Evolutionary conservation across 2,888 invertebrate genomes (phyloP).

Genomic region (Lasioglossum malachurum): DNA sequence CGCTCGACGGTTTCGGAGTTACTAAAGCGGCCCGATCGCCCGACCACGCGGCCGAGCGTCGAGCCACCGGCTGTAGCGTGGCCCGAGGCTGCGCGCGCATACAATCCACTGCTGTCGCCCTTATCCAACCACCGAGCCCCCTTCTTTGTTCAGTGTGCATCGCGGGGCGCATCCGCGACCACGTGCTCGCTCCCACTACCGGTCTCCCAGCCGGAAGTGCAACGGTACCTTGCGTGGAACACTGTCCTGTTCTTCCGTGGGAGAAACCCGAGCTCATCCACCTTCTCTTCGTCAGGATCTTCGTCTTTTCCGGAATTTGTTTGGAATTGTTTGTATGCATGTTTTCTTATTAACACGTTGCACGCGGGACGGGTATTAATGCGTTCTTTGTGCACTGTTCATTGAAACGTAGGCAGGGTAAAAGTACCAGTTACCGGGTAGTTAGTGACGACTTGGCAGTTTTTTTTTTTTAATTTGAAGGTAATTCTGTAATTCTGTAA

Average conservation of each 20-base stretch:
- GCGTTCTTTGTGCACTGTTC: not conserved
- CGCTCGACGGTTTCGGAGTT: constrained; percentile 75
- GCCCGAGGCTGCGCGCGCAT: constrained; percentile 79
- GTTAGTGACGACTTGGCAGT: not conserved
- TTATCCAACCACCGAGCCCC: constrained; percentile 55
- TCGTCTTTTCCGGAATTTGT: not conserved
- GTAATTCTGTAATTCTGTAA: not conserved
- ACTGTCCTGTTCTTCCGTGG: constrained; percentile 21
- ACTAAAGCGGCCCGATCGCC: constrained; percentile 73
- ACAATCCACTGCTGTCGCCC: constrained; percentile 49
- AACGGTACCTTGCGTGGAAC: constrained; percentile 71
- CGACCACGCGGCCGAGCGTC: constrained; percentile 60
- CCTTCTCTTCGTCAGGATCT: not conserved
- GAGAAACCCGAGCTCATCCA: constrained; percentile 7
- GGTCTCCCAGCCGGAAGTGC: constrained; percentile 63
- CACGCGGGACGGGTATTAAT: not conserved
- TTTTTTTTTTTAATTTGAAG: not conserved
- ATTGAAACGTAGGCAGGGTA: not conserved
- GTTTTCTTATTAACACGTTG: not conserved
- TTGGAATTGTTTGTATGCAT: no score
- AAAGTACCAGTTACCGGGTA: not conserved
- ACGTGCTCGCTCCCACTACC: constrained; percentile 58
- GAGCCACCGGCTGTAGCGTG: constrained; percentile 75
- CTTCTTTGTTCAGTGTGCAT: constrained; percentile 45
- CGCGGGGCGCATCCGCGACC: constrained; percentile 49